Conservation (phyloP, 1,140 invertebrate genomes). For the Drosophila yakuba region DNA sequence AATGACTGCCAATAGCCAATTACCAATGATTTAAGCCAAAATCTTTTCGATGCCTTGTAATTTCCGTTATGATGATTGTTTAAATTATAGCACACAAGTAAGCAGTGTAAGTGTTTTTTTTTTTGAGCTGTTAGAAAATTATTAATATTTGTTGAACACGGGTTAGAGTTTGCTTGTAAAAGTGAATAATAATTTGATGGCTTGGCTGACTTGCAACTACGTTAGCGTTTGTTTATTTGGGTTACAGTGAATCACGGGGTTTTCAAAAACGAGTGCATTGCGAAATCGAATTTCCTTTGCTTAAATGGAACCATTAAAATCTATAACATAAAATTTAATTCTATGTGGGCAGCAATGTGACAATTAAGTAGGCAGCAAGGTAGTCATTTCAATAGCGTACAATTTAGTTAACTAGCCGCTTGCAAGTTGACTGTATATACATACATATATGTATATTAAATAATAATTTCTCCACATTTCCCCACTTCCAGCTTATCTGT, state of each 20-base stretch:
- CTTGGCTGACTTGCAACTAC: slow-evolving; percentile 1
- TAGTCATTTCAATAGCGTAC: slow-evolving; percentile 1
- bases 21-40: not conserved
- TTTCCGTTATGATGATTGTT: not conserved
- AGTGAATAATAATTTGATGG: slow-evolving; percentile 3
- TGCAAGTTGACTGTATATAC: too few relatives aligned
- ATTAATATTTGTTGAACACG: slow-evolving; percentile 24
- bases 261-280: not conserved
- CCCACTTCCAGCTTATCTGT: slow-evolving; percentile 57
- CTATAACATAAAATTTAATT: not conserved
- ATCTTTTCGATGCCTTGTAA: not conserved
- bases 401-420: slow-evolving; percentile 3
- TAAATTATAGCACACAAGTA: not conserved
- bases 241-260: slow-evolving; percentile 12
- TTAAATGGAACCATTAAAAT: not conserved
- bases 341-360: slow-evolving; percentile 2
- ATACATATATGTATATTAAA: not conserved
- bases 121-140: slow-evolving; percentile 2
- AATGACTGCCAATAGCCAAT: not conserved
- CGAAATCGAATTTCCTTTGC: slow-evolving; percentile 1
- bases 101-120: not conserved
- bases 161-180: slow-evolving; percentile 22
- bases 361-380: slow-evolving; percentile 2
- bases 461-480: slow-evolving; percentile 20
- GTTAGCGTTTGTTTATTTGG: slow-evolving; percentile 6